Evolutionary conservation across 2,888 invertebrate species (phyloP), one percentile per base, ranked within the genome.

Genomic region (Lasioglossum zephyrum): DNA sequence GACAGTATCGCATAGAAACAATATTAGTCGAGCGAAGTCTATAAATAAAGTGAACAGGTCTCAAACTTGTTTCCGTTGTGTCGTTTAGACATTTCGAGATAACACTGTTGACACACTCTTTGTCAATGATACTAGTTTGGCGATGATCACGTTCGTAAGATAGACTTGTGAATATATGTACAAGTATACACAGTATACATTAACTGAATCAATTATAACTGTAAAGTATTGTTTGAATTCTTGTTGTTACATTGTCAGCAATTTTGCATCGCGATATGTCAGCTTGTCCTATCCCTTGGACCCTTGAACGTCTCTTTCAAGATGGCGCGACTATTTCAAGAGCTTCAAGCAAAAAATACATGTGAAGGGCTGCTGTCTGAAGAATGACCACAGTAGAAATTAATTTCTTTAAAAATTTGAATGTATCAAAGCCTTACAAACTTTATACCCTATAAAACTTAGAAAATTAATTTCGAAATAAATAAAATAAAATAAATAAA

Each of bases 31-130:
- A 69, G 66, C 36, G 36, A 36, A 69, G 39, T 69, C 66, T 69
- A 69, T 69, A 69, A 69, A 69, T 69, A 69, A 69, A 69, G 36
- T 39, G 66, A 69, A 69, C 66, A 36, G 66, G 36, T 66, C 66
- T 66, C 66, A 39, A 69, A 69, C 66, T 69, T 22, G 36, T 69
- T 69, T 69, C 66, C 31, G 66, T 11, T 69, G 36, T 22, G 36
- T 9, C 36, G 36, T 39, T 22, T 39, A 69, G 66, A 69, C 22
- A 22, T 69, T 69, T 22, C 18, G 22, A 69, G 66, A 69, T 39
- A 69, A 39, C 22, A 9, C 39, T 18, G 18, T 36, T 9, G 66
- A 4, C 66, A 22, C 36, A 39, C 36, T 4, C 36, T 69, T 69
- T 69, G 66, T 22, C 36, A 39, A 22, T 39, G 66, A 39, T 39